These are phyloP conservation scores for Ganaspis brasiliensis DNA, from an alignment of 2,888 invertebrate genomes.

Conservation along the genomic window DNA sequence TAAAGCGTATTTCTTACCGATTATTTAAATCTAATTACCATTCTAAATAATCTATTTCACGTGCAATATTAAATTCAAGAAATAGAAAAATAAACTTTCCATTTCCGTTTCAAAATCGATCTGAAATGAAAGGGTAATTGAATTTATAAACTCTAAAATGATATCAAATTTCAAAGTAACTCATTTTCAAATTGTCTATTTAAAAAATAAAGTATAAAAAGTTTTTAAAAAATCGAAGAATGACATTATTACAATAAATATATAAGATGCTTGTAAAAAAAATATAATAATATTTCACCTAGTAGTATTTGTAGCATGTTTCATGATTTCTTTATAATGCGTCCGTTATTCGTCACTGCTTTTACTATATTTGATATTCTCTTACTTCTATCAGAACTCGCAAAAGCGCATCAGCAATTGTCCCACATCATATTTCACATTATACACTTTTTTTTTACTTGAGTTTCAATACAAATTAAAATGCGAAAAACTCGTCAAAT, in stretches of 20 bases:
- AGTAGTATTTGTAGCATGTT: background rate
- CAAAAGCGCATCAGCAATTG: slow-evolving; percentile 19
- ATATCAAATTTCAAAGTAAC: no score
- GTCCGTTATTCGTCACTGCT: slow-evolving; percentile 39
- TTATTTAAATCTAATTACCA: slow-evolving; percentile 1
- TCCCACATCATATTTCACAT: slow-evolving; percentile 3
- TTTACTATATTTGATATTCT: slow-evolving; percentile 1
- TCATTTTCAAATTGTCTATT: no score
- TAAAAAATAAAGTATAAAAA: no score
- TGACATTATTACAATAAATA: background rate
- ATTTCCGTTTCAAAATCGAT: background rate
- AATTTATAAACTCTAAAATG: no score
- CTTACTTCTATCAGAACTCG: slow-evolving; percentile 32
- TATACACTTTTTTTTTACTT: background rate
- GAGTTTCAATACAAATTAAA: slow-evolving; percentile 6
- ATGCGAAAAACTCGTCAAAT: background rate
- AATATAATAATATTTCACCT: background rate
- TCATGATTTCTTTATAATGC: background rate
- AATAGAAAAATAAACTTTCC: background rate
- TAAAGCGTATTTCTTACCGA: slow-evolving; percentile 27
- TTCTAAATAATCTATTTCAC: background rate
- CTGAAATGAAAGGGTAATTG: background rate
- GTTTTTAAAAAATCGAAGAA: no score
- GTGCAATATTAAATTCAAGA: background rate
- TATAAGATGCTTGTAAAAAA: background rate